Evolutionary conservation across 2,888 invertebrate genomes (phyloP).

Genomic region (Eristalis intricaria): DNA sequence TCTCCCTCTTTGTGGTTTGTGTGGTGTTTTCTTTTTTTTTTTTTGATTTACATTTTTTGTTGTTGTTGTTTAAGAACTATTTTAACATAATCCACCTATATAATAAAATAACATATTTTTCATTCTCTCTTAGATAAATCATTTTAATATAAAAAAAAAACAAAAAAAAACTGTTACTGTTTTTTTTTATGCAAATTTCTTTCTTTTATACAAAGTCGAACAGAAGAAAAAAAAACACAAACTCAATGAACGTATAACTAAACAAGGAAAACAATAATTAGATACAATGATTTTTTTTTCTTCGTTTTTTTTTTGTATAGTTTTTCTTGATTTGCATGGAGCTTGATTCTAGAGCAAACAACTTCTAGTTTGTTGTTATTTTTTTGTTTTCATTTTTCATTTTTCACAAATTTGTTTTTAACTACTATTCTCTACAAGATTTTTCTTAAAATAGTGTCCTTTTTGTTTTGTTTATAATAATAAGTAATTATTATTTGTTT

Average conservation of each 20-base stretch:
- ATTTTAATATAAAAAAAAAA: constrained; percentile 51
- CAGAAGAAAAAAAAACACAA: constrained; percentile 20
- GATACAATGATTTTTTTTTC: constrained; percentile 12
- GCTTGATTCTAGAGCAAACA: constrained; percentile 54
- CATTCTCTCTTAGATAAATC: constrained; percentile 13
- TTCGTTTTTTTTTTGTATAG: constrained; percentile 40
- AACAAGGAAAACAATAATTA: constrained; percentile 52
- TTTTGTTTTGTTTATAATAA: constrained; percentile 60
- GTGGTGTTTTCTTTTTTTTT: constrained; percentile 23
- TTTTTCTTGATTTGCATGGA: neutral
- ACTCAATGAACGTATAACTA: constrained; percentile 37
- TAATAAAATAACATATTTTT: constrained; percentile 64
- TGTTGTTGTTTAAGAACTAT: constrained; percentile 58
- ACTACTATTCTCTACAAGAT: constrained; percentile 70
- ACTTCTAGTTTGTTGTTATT: constrained; percentile 32
- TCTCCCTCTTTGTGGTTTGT: constrained; percentile 34
- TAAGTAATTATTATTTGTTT: constrained; percentile 59
- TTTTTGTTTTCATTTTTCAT: constrained; percentile 15
- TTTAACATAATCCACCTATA: constrained; percentile 69
- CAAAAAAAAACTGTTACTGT: constrained; percentile 36
- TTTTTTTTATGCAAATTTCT: neutral
- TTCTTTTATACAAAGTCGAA: constrained; percentile 34
- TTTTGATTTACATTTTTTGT: constrained; percentile 59
- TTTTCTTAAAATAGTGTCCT: constrained; percentile 71
- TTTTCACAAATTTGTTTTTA: constrained; percentile 69